These are phyloP conservation scores for Noctilio leporinus DNA, from an alignment of 2,113 vertebrate genomes.

Conservation along the genomic window DNA sequence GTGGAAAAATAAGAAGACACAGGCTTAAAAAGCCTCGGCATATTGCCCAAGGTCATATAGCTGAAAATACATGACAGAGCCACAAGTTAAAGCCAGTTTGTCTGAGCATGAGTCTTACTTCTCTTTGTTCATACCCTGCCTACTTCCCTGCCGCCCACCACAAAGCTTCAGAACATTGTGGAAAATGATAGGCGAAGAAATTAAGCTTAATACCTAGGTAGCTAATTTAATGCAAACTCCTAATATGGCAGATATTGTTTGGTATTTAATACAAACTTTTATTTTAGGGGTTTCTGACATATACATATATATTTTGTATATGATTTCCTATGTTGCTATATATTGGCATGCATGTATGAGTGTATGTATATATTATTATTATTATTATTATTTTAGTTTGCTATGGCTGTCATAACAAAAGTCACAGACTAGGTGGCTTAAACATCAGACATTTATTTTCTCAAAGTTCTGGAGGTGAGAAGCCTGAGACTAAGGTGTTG, in stretches of 20 bases:
- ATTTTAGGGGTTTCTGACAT: not conserved
- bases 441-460: not conserved
- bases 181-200: not conserved
- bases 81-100: not conserved
- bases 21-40: not conserved
- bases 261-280: not conserved
- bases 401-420: not conserved
- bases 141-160: not conserved
- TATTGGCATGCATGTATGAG: no score
- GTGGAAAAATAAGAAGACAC: slow-evolving; percentile 33
- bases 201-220: not conserved
- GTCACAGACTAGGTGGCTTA: not conserved
- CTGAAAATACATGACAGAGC: slow-evolving; percentile 14
- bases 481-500: not conserved
- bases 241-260: not conserved
- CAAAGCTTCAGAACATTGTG: not conserved
- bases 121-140: not conserved
- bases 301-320: not conserved
- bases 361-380: not conserved
- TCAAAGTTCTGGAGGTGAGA: not conserved
- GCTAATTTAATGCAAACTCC: not conserved
- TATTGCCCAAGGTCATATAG: slow-evolving; percentile 20
- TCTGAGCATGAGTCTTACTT: not conserved
- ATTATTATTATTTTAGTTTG: not conserved
- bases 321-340: not conserved